Conservation (phyloP, 2,797 vertebrate species). For the Phaenicophaeus curvirostris region DNA sequence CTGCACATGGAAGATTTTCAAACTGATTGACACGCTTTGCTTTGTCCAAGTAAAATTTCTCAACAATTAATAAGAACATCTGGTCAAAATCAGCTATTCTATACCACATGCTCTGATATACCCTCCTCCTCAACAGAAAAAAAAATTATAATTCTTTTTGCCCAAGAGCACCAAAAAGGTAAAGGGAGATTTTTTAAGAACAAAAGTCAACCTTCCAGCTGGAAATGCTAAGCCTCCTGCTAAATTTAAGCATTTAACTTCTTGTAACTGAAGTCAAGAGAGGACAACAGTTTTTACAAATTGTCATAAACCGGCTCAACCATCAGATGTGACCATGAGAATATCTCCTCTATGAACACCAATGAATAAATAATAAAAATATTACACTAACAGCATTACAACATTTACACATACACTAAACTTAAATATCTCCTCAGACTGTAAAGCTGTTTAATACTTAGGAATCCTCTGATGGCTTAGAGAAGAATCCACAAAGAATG, state of each 20-base stretch:
- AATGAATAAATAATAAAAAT: background rate
- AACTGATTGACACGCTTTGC: background rate
- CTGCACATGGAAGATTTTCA: background rate
- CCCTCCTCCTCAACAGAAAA: background rate
- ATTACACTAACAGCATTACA: background rate
- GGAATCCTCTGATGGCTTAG: background rate
- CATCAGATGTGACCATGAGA: background rate
- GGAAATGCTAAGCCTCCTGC: background rate
- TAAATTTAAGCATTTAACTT: background rate
- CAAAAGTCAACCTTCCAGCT: background rate
- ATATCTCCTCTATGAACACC: background rate
- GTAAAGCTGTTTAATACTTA: background rate
- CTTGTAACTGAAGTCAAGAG: background rate
- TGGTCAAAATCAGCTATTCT: background rate
- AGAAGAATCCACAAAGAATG: background rate
- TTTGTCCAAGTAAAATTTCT: background rate
- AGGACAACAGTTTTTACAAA: background rate
- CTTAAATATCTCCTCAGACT: background rate
- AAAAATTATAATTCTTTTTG: background rate
- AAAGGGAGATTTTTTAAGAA: background rate
- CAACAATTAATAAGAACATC: background rate
- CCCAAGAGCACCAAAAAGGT: background rate
- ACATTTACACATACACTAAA: background rate
- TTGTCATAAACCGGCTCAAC: background rate
- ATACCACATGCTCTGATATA: background rate